Base-by-base conservation (phyloP, 1,140 invertebrate genomes). In the Drosophila insularis region DNA sequence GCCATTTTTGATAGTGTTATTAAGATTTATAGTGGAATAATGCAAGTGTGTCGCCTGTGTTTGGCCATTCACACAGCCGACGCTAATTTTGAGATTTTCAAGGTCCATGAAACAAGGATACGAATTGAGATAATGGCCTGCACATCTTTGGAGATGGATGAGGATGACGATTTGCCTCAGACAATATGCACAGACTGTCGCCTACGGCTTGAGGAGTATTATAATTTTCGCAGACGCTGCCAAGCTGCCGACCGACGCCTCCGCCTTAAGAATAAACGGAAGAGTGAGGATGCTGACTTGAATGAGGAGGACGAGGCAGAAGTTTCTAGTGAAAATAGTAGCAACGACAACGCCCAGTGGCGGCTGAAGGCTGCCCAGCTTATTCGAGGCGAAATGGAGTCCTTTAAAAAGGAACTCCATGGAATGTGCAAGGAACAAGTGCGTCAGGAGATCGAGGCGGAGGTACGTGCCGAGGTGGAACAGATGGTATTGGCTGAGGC, bases 401-500 rank as follows among this genome's bases (percentile, higher is more conserved):
- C 32, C 0, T 80, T 80, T 46, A 89, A 89, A 37, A 84, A 78
- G 14, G 63, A 84, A 0, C 13, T 89, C 1, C 50, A 68, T 0
- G 32, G 0, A 0, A 14, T 59, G 2, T 78, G 84, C 63, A 80
- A 74, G 43, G 73, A 84, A 10, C 37, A 79, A 17, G 65, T 89
- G 6, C 84, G 84, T 3, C 43, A 72, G 5, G 84, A 89, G 32
- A 84, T 89, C 21, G 80, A 89, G n/a, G 71, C 63, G n/a, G 55
- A 89, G 32, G 63, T 89, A 6, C 80, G 84, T 0, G 23, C 13
- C 2, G 84, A 89, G 27, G 35, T 78, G 31, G 71, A 74, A 14
- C 40, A 21, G 6, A 6, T 67, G 0, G 8, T 89, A 0, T 17
- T 80, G 7, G 32, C 50, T 1, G 64, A 89, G 35, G 68, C 74